These are phyloP conservation scores for Bombus breviceps DNA, from an alignment of 1,140 invertebrate species.

Conservation along the genomic window DNA sequence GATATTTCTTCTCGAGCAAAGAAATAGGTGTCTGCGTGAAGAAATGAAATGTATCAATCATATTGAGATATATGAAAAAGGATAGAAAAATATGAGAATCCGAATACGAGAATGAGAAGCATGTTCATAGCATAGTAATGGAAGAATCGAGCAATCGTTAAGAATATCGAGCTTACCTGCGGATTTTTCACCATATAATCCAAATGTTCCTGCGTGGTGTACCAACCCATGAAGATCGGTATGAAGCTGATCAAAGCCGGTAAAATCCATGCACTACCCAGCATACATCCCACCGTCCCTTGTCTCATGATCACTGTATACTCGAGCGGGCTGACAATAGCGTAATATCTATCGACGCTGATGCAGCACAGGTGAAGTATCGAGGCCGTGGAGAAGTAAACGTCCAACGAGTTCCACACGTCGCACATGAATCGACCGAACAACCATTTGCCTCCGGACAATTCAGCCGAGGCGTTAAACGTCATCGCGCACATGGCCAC, in stretches of 20 bases:
- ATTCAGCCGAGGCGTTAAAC: constrained; percentile 94
- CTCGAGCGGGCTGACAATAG: constrained; percentile 94
- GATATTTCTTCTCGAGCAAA: too few species aligned
- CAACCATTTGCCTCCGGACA: constrained; percentile 91
- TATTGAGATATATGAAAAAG: too few species aligned
- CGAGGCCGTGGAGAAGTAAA: constrained; percentile 97
- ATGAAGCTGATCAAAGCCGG: constrained; percentile 97
- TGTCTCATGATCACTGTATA: constrained; percentile 95
- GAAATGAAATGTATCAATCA: too few species aligned
- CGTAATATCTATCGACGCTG: constrained; percentile 95
- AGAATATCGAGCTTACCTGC: constrained; percentile 80
- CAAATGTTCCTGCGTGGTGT: constrained; percentile 91
- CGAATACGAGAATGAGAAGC: too few species aligned
- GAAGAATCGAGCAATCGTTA: too few species aligned
- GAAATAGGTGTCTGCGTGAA: fast-evolving
- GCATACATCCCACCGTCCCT: constrained; percentile 90
- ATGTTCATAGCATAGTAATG: too few species aligned
- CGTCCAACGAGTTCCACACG: constrained; percentile 97
- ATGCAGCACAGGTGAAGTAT: constrained; percentile 98
- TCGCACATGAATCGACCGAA: constrained; percentile 96
- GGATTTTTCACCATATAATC: constrained; percentile 87
- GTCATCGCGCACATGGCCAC: constrained; percentile 97
- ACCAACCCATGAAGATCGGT: constrained; percentile 97
- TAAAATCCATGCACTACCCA: constrained; percentile 94
- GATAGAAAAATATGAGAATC: too few species aligned